These are phyloP conservation scores for Galago senegalensis DNA, from an alignment of 2,797 vertebrate genomes.

Conservation along the genomic window DNA sequence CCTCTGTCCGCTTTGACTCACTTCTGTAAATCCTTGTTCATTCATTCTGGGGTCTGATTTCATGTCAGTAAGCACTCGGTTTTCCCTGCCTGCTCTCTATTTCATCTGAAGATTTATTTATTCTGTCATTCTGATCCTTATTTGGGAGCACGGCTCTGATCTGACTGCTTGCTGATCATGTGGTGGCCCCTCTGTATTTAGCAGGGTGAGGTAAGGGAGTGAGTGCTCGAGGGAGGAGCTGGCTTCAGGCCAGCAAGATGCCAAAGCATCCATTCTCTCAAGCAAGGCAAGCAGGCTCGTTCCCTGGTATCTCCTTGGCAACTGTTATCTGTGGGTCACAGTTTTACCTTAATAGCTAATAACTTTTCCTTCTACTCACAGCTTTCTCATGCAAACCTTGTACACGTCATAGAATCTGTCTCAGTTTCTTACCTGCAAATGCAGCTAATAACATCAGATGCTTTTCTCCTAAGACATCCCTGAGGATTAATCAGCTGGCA, in stretches of 20 bases:
- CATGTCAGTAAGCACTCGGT: background rate
- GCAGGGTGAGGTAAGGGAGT: background rate
- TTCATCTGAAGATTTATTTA: background rate
- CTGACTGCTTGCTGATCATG: slow-evolving; percentile 3
- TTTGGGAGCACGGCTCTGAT: slow-evolving; percentile 3
- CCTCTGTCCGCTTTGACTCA: background rate
- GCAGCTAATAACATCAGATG: background rate
- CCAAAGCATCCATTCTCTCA: background rate
- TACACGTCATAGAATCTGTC: slow-evolving; percentile 34
- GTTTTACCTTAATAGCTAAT: slow-evolving; percentile 30
- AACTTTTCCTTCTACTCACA: slow-evolving; percentile 40
- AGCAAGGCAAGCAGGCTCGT: background rate
- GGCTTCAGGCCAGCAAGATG: background rate
- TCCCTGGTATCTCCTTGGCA: background rate
- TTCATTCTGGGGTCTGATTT: background rate
- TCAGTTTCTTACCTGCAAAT: slow-evolving; percentile 66
- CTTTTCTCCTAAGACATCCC: slow-evolving; percentile 38
- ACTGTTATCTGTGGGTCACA: slow-evolving; percentile 23
- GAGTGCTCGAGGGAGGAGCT: background rate
- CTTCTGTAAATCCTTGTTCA: slow-evolving; percentile 13
- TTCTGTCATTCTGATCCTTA: background rate
- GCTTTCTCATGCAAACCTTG: background rate
- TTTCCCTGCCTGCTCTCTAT: background rate
- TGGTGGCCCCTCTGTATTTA: background rate
- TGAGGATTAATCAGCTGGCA: slow-evolving; percentile 43